A percentile compares a stretch with the other conserved stretches of the same genome.
phyloP scores from a whole-genome alignment of 2,113 vertebrate genomes.

The Hyla sarda region DNA sequence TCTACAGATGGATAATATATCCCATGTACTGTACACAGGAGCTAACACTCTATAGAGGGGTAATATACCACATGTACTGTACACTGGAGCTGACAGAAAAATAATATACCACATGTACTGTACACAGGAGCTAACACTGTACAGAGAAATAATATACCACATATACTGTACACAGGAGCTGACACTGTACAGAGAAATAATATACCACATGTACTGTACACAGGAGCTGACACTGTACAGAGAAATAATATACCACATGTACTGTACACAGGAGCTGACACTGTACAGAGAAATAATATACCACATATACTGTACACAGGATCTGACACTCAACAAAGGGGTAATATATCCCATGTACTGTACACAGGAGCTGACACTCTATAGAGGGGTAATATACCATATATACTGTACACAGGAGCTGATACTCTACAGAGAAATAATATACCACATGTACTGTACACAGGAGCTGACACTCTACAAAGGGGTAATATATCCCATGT shows the following conservation, averaged over 20 bases:
- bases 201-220: neutral
- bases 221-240: too few relatives aligned
- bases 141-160: too few relatives aligned
- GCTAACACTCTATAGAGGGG: neutral
- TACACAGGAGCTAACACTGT: neutral
- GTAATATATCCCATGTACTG: too few relatives aligned
- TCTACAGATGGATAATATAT: neutral
- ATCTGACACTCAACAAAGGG: neutral
- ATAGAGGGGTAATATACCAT: neutral
- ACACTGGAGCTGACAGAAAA: neutral
- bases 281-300: too few relatives aligned
- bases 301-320: too few relatives aligned
- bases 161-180: too few relatives aligned
- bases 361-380: neutral
- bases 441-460: neutral
- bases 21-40: neutral
- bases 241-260: too few relatives aligned
- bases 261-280: too few relatives aligned
- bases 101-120: neutral
- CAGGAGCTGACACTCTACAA: neutral
- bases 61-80: neutral
- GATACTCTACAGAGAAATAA: neutral
- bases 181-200: too few relatives aligned
- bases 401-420: neutral
- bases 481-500: neutral